phyloP scores from a whole-genome alignment of 2,888 invertebrate species.

The Macrophya annulata region DNA sequence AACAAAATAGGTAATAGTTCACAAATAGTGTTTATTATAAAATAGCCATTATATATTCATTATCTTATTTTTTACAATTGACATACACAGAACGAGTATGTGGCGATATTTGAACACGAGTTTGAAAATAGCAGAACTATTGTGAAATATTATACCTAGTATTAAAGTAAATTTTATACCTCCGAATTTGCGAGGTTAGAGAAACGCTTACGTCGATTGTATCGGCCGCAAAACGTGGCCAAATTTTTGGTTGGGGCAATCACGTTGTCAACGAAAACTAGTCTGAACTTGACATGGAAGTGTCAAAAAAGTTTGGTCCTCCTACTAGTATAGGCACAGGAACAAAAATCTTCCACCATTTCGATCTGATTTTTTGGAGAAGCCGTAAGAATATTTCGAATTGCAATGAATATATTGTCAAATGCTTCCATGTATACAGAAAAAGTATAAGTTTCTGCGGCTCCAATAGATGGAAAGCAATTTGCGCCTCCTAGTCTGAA shows the following conservation, averaged over 20 bases:
- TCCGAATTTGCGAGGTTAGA: neutral
- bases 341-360: too few species aligned
- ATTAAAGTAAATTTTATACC: neutral
- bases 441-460: neutral
- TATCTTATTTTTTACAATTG: too few species aligned
- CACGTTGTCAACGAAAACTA: too few species aligned
- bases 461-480: neutral
- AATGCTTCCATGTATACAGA: neutral
- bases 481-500: neutral
- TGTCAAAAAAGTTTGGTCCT: too few species aligned
- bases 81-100: too few species aligned
- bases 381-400: neutral
- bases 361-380: neutral
- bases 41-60: too few species aligned
- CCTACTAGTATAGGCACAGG: neutral
- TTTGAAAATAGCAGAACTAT: too few species aligned
- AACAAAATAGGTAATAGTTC: too few species aligned
- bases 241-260: neutral
- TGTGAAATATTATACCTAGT: too few species aligned
- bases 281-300: too few species aligned
- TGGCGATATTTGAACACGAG: too few species aligned
- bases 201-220: neutral
- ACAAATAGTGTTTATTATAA: too few species aligned
- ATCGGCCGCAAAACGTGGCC: neutral
- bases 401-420: neutral